Evolutionary conservation across 2,888 invertebrate genomes (phyloP), one percentile per base, ranked within the genome.

Genomic region (Platynereis dumerilii): DNA sequence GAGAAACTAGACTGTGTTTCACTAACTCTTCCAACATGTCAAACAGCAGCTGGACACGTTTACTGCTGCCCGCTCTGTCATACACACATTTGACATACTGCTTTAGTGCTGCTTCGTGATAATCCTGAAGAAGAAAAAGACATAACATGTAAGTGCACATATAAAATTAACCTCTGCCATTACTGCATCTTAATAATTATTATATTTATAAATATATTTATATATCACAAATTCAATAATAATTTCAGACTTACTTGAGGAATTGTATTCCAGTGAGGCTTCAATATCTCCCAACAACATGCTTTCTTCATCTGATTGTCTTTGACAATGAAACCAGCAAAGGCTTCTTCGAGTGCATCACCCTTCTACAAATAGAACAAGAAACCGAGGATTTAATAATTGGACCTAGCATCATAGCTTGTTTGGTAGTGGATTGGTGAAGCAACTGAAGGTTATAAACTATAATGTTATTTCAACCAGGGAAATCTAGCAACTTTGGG

Each of bases 261-360:
- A 26, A 91, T 81, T 34, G 88, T 88, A 28, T 87, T 87, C 85
- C 94, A 90, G 0, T 89, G 87, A 20, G 86, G 86, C 63, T 89
- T 89, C 42, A 95, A 83, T 70, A 90, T 90, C 70, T 89, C 89
- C 73, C 91, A 89, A 85, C 91, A 91, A 78, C 86, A 84, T 45
- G 87, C 83, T 29, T 90, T 85, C 80, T 90, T 90, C 72, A 91
- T 90, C 60, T 90, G 89, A 22, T 89, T 87, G 73, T 90, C 89
- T 77, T 93, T 91, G 1, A 93, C 91, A 66, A 95, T 87, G 75
- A 92, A 93, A 75, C 92, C 92, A 80, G 92, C 92, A 79, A 96
- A 95, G 0, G 93, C 93, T 83, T 94, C 93, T 79, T 94, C 94
- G 20, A 83, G 66, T 15, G 78, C 73, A 66, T 83, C 80, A 39